These are phyloP conservation scores for Podilymbus podiceps DNA, from an alignment of 2,113 vertebrate species.

Conservation along the genomic window DNA sequence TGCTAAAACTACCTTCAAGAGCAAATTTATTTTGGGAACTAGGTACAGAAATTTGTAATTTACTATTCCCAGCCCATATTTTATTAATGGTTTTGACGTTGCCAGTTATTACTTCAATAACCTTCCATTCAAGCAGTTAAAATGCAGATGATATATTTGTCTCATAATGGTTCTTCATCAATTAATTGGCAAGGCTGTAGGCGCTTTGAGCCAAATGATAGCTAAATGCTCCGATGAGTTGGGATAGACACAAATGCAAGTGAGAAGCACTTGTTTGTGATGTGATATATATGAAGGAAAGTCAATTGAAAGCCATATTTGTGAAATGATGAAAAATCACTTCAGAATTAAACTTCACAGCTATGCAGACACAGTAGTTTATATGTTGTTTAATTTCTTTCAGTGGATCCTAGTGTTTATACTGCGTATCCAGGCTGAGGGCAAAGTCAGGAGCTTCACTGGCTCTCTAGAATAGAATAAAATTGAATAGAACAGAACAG, in stretches of 20 bases:
- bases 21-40: conserved; percentile 50
- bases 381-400: background rate
- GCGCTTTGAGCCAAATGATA: conserved; percentile 3
- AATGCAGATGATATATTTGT: conserved; percentile 63
- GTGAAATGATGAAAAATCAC: background rate
- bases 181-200: conserved; percentile 43
- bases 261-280: background rate
- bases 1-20: conserved; percentile 38
- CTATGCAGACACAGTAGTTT: background rate
- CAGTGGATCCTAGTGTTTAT: background rate
- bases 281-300: background rate
- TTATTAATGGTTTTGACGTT: conserved; percentile 73
- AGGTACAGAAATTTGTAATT: conserved; percentile 59
- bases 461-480: fast-evolving
- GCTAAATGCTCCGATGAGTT: conserved; percentile 5
- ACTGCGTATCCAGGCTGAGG: background rate
- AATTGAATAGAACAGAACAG: no score
- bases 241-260: background rate
- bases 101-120: conserved; percentile 63
- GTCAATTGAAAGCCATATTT: background rate
- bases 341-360: background rate
- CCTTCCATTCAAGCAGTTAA: conserved; percentile 47
- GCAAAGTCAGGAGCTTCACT: background rate
- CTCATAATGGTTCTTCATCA: conserved; percentile 54
- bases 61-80: conserved; percentile 57